Conservation (phyloP, 2,797 vertebrate genomes). For the Mormyrus hasselquistii region DNA sequence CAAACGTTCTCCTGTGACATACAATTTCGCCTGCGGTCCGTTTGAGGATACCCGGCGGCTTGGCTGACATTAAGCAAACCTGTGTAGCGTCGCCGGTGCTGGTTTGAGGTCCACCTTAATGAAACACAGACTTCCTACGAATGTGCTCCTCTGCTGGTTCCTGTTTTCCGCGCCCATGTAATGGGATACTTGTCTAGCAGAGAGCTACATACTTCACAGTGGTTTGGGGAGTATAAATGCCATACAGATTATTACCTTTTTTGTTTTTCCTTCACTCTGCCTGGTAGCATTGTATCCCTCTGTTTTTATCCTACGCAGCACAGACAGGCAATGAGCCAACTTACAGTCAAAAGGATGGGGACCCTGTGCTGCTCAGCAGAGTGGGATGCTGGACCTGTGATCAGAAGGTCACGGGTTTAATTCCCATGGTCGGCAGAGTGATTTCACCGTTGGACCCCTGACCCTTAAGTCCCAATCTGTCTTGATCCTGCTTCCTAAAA, state of each 20-base stretch:
- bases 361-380: not conserved
- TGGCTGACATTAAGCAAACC: constrained; percentile 27
- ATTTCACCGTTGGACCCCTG: not conserved
- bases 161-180: not conserved
- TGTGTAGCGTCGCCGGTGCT: constrained; percentile 19
- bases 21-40: constrained; percentile 21
- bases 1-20: constrained; percentile 22
- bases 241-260: constrained; percentile 13
- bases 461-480: not conserved
- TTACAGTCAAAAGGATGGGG: not conserved
- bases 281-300: not conserved
- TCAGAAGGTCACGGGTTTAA: not conserved
- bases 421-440: not conserved
- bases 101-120: constrained; percentile 29
- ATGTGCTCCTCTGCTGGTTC: not conserved
- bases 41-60: constrained; percentile 21
- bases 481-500: not conserved
- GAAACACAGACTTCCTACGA: constrained; percentile 9
- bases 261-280: not conserved
- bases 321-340: not conserved
- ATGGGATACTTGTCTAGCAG: not conserved
- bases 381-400: not conserved
- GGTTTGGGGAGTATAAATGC: not conserved
- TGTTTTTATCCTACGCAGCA: not conserved
- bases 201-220: not conserved